phyloP scores from a whole-genome alignment of 2,888 invertebrate species.

The Hirudinaria manillensis region DNA sequence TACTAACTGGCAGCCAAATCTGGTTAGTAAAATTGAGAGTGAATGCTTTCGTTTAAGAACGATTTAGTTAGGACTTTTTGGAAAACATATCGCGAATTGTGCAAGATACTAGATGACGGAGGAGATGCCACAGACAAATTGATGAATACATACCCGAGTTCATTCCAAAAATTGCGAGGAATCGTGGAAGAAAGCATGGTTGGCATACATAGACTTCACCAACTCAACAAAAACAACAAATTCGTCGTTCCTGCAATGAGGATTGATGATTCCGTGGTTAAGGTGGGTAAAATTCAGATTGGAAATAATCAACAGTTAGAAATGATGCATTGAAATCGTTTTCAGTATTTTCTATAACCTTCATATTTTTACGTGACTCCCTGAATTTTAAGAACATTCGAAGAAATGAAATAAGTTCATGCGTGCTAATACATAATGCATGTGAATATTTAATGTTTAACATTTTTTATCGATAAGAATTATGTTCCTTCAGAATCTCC shows the following conservation, averaged over 20 bases:
- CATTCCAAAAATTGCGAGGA: slow-evolving; percentile 58
- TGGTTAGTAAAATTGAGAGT: slow-evolving; percentile 53
- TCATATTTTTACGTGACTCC: too few relatives aligned
- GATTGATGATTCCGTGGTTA: slow-evolving; percentile 98
- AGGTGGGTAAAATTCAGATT: slow-evolving; percentile 58
- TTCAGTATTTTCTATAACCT: too few relatives aligned
- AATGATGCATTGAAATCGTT: too few relatives aligned
- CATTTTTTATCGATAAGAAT: too few relatives aligned
- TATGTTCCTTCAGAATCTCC: too few relatives aligned
- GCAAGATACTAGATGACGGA: slow-evolving; percentile 87
- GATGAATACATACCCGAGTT: slow-evolving; percentile 75
- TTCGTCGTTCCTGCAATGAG: slow-evolving; percentile 93
- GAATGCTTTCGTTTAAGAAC: neutral
- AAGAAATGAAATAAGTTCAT: too few relatives aligned
- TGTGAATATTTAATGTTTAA: too few relatives aligned
- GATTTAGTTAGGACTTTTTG: neutral
- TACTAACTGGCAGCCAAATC: slow-evolving; percentile 91
- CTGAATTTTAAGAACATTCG: too few relatives aligned
- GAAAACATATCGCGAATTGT: neutral
- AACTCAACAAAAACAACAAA: slow-evolving; percentile 78
- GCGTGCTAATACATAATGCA: too few relatives aligned
- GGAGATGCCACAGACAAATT: slow-evolving; percentile 94
- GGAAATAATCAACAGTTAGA: too few relatives aligned
- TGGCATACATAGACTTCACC: slow-evolving; percentile 93
- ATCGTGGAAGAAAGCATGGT: slow-evolving; percentile 98